Evolutionary conservation across 2,113 vertebrate genomes (phyloP), one percentile per base, ranked within the genome.

Genomic region (Lycaon pictus): DNA sequence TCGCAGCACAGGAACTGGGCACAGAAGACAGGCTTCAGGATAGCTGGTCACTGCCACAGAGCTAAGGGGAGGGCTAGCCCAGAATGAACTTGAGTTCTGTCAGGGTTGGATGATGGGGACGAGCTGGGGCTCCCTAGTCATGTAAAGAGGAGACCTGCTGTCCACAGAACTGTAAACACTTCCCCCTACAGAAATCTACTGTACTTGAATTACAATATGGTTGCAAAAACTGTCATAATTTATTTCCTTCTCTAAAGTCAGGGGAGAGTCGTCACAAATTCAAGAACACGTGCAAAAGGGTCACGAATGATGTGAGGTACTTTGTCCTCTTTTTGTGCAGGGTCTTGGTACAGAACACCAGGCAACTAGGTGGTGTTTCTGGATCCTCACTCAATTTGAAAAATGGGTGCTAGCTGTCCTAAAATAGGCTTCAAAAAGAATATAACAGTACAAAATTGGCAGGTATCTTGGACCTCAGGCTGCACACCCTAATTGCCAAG

Each of bases 1-100:
- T 96, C 99, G 98, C 84, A 99, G 89, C 86, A 99, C 98, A 11
- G 99, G 99, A 97, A 99, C 99, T 99, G 93, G 65, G 20, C 51
- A 87, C 4, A 2, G 65, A 86, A 95, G 27, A 51, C n/a, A 94
- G 67, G 81, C 58, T 96, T 62, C 88, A 79, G 65, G 92, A 88
- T 12, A 84, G 69, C 72, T 2, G 10, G 88, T 71, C 90, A 58
- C 7, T 43, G 43, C 67, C 35, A 60, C 56, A 80, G 19, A 32
- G 60, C 90, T 12, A n/a, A 72, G n/a, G 53, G 15, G 35, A 63
- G 58, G 62, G 51, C 88, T 62, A 67, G n/a, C 25, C 65, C 58
- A 32, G 12, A 95, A 58, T 58, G 63, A 85, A 22, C 53, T 17
- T 27, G 76, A 63, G 72, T 16, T 48, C 81, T 69, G 20, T 37